Base-by-base conservation (phyloP, 2,113 vertebrate species). In the Chlorodrepanis virens region DNA sequence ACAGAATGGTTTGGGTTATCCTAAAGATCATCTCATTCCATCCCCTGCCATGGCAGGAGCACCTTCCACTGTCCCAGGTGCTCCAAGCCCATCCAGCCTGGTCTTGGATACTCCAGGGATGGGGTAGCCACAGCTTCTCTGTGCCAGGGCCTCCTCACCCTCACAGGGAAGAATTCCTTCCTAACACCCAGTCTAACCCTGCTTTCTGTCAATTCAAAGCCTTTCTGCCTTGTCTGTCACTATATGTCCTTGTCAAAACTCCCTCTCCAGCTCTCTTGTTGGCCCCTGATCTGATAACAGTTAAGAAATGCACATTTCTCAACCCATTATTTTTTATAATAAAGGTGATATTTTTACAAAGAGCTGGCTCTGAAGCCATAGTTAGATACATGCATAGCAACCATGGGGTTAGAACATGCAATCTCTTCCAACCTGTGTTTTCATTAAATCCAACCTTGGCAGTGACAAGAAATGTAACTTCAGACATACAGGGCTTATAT, bases 231-330 rank as follows among this genome's bases (percentile, higher is more conserved):
- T 31, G 21, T 23, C 21, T 76, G n/a, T 27, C 47, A 47, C 78
- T 29, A 21, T 5, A 21, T 3, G 8, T 9, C 54, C 69, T 29
- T 18, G 16, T 28, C 4, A 33, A 35, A 69, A 42, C 21, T 63
- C 79, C 54, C 59, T 28, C 50, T 64, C 47, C 63, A 42, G 25
- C 12, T 60, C 39, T 28, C 63, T 7, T 19, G 10, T 2, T 37
- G 54, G 5, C 10, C 10, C 25, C 20, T 0, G 0, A 20, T 47
- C 19, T n/a, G 8, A 14, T 2, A 3, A 23, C 14, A 19, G 27
- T 5, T 47, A 52, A 67, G 56, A 88, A 93, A 75, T 10, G 21
- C 0, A 20, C 23, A 33, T 24, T 77, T 93, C 50, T 60, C 29
- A 33, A 27, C 6, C 9, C 9, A 19, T 29, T 67, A 6, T 31